phyloP scores from a whole-genome alignment of 2,113 vertebrate genomes.

The Dromiciops gliroides region DNA sequence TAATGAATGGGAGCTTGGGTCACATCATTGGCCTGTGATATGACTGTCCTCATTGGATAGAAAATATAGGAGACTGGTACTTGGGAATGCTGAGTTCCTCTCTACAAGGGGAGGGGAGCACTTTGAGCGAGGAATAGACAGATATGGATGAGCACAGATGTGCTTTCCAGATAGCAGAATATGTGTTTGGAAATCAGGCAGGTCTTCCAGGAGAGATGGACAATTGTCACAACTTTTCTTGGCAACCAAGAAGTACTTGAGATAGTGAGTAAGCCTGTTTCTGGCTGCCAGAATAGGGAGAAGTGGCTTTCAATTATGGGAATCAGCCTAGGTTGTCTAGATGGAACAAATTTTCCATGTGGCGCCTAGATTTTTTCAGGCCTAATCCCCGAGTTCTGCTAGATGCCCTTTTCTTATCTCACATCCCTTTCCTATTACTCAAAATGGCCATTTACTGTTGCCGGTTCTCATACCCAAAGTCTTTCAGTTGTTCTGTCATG shows the following conservation, averaged over 20 bases:
- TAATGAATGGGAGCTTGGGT: background rate
- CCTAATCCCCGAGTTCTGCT: background rate
- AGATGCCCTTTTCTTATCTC: background rate
- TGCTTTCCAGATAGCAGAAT: background rate
- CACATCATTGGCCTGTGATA: background rate
- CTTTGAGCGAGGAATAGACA: background rate
- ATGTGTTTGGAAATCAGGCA: background rate
- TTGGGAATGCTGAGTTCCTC: background rate
- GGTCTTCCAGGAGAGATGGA: background rate
- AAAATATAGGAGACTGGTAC: background rate
- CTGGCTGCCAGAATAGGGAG: background rate
- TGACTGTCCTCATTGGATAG: background rate
- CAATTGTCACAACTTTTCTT: background rate
- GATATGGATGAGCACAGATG: background rate
- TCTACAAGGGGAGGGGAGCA: background rate
- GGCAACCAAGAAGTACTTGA: background rate
- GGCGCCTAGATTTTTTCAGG: background rate
- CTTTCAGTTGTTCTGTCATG: background rate
- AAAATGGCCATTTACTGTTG: background rate
- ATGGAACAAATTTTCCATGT: background rate
- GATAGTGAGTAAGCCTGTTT: background rate
- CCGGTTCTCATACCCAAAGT: background rate
- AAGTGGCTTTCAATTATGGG: background rate
- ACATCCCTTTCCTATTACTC: background rate
- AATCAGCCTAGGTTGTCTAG: background rate